Conservation (phyloP, 2,113 vertebrate species). For the Bambusicola thoracicus region DNA sequence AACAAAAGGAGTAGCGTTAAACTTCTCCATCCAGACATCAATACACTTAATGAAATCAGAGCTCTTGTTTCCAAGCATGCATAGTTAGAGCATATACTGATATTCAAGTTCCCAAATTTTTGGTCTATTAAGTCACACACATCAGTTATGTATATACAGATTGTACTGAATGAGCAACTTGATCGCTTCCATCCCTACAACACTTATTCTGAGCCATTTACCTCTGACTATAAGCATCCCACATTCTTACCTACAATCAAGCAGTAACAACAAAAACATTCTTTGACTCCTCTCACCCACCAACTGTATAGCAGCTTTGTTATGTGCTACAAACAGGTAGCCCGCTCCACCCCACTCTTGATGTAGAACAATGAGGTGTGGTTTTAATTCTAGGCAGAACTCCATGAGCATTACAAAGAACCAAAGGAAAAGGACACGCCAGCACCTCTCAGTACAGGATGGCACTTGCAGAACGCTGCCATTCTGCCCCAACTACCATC, state of each 20-base stretch:
- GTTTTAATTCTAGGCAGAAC: background rate
- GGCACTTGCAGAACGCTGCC: background rate
- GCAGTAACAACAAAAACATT: background rate
- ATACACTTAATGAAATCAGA: background rate
- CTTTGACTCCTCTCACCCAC: background rate
- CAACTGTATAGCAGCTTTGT: background rate
- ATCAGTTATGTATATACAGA: background rate
- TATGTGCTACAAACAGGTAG: background rate
- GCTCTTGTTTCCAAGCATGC: background rate
- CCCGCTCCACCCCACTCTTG: background rate
- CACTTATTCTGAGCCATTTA: background rate
- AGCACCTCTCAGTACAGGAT: background rate
- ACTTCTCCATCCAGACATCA: background rate
- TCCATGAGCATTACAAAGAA: background rate
- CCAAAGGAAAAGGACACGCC: background rate
- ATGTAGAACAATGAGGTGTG: background rate
- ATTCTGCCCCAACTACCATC: background rate
- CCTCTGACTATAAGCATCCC: background rate
- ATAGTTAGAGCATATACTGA: background rate
- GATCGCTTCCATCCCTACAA: background rate
- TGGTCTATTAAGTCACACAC: background rate
- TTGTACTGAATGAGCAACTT: background rate
- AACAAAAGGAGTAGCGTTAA: constrained; percentile 28
- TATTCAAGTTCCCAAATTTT: background rate
- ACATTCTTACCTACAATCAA: background rate